A percentile compares a stretch with the other conserved stretches of the same genome.
These are phyloP conservation scores for Chloroceryle aenea DNA, from an alignment of 2,113 vertebrate genomes.

Conservation along the genomic window DNA sequence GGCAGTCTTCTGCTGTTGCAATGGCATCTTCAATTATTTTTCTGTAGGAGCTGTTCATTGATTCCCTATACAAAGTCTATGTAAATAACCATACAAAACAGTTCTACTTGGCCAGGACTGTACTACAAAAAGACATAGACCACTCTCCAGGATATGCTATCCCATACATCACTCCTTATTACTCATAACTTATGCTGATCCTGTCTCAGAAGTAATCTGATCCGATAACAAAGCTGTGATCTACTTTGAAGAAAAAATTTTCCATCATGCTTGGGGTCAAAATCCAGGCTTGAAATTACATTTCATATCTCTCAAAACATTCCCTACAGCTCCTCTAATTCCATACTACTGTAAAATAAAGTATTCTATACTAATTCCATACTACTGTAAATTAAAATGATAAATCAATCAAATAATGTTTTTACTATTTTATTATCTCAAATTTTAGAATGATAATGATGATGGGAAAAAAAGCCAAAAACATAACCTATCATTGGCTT, in stretches of 20 bases:
- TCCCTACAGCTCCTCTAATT: background rate
- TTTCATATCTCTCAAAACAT: background rate
- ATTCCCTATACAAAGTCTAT: background rate
- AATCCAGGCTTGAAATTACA: background rate
- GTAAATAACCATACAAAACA: accelerated
- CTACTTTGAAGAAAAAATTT: background rate
- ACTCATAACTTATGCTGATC: background rate
- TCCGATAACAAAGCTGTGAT: background rate
- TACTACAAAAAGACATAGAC: background rate
- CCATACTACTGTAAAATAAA: background rate
- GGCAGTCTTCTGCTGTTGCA: background rate
- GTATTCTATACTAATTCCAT: background rate
- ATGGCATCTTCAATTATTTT: background rate
- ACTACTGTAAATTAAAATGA: background rate
- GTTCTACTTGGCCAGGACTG: background rate
- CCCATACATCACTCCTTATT: background rate
- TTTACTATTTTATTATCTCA: background rate
- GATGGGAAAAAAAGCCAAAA: background rate
- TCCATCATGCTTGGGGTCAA: background rate
- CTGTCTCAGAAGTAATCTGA: background rate
- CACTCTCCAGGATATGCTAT: no score
- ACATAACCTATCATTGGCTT: background rate
- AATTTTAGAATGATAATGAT: background rate
- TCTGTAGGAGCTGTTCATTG: background rate
- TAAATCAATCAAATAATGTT: background rate